These are phyloP conservation scores for Merodon equestris DNA, from an alignment of 2,888 invertebrate genomes.

Conservation along the genomic window DNA sequence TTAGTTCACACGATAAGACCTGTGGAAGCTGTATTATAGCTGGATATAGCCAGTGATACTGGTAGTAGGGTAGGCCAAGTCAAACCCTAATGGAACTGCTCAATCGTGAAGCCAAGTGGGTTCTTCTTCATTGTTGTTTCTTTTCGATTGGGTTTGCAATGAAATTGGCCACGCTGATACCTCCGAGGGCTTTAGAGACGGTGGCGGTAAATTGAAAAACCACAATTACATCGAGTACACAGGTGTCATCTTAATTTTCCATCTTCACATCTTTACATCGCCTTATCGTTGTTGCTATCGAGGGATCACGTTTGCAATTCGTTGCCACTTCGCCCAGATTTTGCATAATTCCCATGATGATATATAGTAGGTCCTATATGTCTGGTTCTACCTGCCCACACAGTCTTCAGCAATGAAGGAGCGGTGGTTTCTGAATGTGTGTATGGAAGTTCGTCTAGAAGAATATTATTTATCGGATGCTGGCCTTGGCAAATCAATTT, in stretches of 20 bases:
- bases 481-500: slow-evolving; percentile 63
- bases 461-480: slow-evolving; percentile 60
- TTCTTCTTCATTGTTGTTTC: slow-evolving; percentile 41
- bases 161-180: slow-evolving; percentile 48
- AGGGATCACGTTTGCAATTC: neutral
- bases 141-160: slow-evolving; percentile 9
- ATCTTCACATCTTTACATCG: too few relatives aligned
- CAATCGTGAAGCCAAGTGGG: slow-evolving; percentile 56
- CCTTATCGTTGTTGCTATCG: neutral
- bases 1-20: slow-evolving; percentile 72
- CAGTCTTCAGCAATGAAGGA: neutral
- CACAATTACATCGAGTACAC: slow-evolving; percentile 56
- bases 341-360: too few relatives aligned
- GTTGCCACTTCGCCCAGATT: neutral
- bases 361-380: too few relatives aligned
- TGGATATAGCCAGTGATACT: too few relatives aligned
- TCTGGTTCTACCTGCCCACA: neutral
- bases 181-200: neutral
- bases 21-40: slow-evolving; percentile 27
- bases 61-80: slow-evolving; percentile 53
- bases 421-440: neutral
- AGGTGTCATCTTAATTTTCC: slow-evolving; percentile 64
- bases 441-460: slow-evolving; percentile 7
- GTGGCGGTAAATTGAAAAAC: slow-evolving; percentile 55
- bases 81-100: slow-evolving; percentile 57